Percentiles rank a stretch among this genome's conserved stretches.
These are phyloP conservation scores for Drosophila gunungcola DNA, from an alignment of 1,140 invertebrate genomes.

Conservation along the genomic window DNA sequence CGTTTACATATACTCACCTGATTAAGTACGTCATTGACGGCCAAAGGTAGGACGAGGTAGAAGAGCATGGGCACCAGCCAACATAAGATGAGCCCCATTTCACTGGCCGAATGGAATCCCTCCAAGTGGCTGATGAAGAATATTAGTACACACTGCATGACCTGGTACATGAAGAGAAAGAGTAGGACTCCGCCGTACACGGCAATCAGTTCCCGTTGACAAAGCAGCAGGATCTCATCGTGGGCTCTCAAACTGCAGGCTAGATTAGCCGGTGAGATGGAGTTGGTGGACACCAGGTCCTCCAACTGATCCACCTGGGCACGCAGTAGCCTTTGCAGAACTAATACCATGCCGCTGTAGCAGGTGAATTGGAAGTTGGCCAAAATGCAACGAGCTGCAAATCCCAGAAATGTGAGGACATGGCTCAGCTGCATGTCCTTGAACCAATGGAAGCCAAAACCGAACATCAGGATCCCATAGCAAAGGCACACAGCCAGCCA, in stretches of 20 bases:
- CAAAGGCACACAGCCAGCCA: constrained; percentile 16
- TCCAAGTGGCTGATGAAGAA: constrained; percentile 26
- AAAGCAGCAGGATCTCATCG: constrained; percentile 44
- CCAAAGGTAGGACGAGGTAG: constrained; percentile 46
- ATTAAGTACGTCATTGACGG: constrained; percentile 38
- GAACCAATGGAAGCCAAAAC: constrained; percentile 14
- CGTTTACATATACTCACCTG: constrained; percentile 52
- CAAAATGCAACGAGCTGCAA: constrained; percentile 23
- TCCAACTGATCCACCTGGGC: constrained; percentile 24
- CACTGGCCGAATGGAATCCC: neutral
- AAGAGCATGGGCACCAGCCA: constrained; percentile 53
- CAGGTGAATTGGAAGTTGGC: constrained; percentile 42
- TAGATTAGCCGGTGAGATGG: constrained; percentile 12
- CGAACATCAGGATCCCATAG: neutral
- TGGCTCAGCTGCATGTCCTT: neutral
- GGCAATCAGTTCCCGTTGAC: constrained; percentile 35
- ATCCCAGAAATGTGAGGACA: constrained; percentile 23
- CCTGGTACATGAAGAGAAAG: constrained; percentile 35
- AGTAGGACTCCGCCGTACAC: constrained; percentile 49
- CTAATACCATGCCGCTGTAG: constrained; percentile 37
- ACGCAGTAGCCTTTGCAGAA: constrained; percentile 13
- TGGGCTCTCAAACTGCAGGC: constrained; percentile 3
- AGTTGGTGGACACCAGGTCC: neutral
- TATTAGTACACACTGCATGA: constrained; percentile 42
- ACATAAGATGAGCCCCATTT: neutral